Evolutionary conservation across 2,797 vertebrate species (phyloP).

Genomic region (Bovichtus diacanthus): DNA sequence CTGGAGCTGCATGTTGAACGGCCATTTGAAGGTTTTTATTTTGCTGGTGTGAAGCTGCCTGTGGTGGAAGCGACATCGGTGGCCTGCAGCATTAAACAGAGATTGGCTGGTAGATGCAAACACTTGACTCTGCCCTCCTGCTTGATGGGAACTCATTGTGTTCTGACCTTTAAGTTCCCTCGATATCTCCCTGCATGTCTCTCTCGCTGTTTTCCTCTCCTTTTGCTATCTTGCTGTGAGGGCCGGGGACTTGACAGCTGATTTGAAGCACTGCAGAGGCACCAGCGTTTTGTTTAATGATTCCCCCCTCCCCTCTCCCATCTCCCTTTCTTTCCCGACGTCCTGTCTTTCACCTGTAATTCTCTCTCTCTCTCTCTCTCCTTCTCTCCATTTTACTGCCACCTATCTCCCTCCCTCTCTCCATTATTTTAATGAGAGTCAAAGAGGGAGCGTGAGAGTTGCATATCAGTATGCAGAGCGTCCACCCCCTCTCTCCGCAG

Average conservation of each 20-base stretch:
- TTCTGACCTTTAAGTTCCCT: slow-evolving; percentile 76
- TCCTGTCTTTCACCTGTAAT: slow-evolving; percentile 36
- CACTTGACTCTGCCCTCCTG: slow-evolving; percentile 67
- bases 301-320: background rate
- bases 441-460: slow-evolving; percentile 27
- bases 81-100: slow-evolving; percentile 54
- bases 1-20: slow-evolving; percentile 7
- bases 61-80: slow-evolving; percentile 34
- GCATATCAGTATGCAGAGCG: slow-evolving; percentile 50
- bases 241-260: slow-evolving; percentile 57
- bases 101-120: slow-evolving; percentile 53
- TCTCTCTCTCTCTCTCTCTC: background rate
- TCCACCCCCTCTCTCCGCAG: slow-evolving; percentile 31
- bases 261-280: slow-evolving; percentile 46
- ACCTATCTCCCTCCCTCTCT: background rate
- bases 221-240: slow-evolving; percentile 50
- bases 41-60: slow-evolving; percentile 24
- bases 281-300: slow-evolving; percentile 53
- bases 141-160: slow-evolving; percentile 70
- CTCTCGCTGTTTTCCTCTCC: slow-evolving; percentile 45
- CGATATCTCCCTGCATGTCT: slow-evolving; percentile 51
- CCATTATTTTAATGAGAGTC: slow-evolving; percentile 52
- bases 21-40: slow-evolving; percentile 32
- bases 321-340: slow-evolving; percentile 31
- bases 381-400: background rate